phyloP scores from a whole-genome alignment of 2,888 invertebrate genomes.

The Lochmaea crataegi region DNA sequence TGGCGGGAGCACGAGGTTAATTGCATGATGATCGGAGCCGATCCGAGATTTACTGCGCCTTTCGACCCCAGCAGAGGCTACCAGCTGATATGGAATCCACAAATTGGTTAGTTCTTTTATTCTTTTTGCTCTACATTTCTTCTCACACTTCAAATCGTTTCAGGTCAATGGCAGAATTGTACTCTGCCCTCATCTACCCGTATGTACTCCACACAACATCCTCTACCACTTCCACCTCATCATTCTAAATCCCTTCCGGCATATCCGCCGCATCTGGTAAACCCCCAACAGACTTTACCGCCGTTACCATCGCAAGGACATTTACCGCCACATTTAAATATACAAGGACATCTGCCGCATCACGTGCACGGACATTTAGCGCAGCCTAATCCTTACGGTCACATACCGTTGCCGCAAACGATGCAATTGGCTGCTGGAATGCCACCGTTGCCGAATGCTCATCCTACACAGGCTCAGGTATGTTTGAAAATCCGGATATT shows the following conservation, averaged over 20 bases:
- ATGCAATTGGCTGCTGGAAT: not conserved
- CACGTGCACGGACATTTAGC: not conserved
- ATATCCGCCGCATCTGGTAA: constrained; percentile 14
- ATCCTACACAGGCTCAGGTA: not conserved
- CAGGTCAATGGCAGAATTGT: constrained; percentile 52
- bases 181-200: constrained; percentile 43
- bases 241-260: constrained; percentile 37
- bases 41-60: constrained; percentile 70
- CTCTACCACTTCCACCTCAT: constrained; percentile 37
- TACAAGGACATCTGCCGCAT: not conserved
- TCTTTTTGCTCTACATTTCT: not conserved
- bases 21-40: constrained; percentile 69
- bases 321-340: not conserved
- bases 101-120: constrained; percentile 62
- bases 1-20: constrained; percentile 72
- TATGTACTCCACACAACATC: constrained; percentile 35
- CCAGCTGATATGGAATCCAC: constrained; percentile 68
- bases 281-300: constrained; percentile 11
- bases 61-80: constrained; percentile 68
- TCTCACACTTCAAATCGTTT: constrained; percentile 11
- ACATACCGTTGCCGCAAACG: constrained; percentile 7
- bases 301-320: constrained; percentile 11
- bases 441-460: constrained; percentile 8
- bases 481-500: too few species aligned
- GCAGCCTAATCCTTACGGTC: not conserved